phyloP scores from a whole-genome alignment of 92 coral and sea anemone genomes.

The Plumapathes pennacea region DNA sequence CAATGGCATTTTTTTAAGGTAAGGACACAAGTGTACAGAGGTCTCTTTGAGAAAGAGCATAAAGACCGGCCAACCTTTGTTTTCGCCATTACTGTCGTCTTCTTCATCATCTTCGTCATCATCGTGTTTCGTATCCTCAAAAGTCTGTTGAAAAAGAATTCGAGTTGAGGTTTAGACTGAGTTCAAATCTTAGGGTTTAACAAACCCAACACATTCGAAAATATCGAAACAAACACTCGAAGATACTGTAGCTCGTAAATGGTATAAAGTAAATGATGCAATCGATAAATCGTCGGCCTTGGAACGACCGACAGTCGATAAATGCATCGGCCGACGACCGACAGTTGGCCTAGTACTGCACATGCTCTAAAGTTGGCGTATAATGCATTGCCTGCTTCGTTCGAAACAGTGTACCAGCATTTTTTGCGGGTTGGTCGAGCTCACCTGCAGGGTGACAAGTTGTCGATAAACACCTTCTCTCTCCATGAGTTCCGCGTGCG shows the following conservation, averaged over 20 bases:
- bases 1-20: too few species aligned
- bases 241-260: too few species aligned
- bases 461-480: conserved; percentile 81
- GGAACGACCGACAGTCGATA: too few species aligned
- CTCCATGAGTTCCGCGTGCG: conserved; percentile 84
- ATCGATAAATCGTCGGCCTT: too few species aligned
- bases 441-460: conserved; percentile 83
- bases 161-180: neutral
- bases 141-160: conserved; percentile 37
- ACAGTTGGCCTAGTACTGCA: too few species aligned
- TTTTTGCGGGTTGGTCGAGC: too few species aligned
- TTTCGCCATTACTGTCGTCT: conserved; percentile 33
- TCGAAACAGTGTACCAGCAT: neutral
- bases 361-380: too few species aligned
- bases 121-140: conserved; percentile 54
- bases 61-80: conserved; percentile 17
- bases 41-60: neutral
- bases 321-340: too few species aligned
- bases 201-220: neutral
- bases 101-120: conserved; percentile 37
- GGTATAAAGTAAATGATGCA: too few species aligned
- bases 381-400: neutral
- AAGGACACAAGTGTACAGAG: neutral
- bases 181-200: neutral
- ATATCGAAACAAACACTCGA: too few species aligned